These are phyloP conservation scores for Paracanthobrama guichenoti DNA, from an alignment of 2,113 vertebrate species.

Conservation along the genomic window DNA sequence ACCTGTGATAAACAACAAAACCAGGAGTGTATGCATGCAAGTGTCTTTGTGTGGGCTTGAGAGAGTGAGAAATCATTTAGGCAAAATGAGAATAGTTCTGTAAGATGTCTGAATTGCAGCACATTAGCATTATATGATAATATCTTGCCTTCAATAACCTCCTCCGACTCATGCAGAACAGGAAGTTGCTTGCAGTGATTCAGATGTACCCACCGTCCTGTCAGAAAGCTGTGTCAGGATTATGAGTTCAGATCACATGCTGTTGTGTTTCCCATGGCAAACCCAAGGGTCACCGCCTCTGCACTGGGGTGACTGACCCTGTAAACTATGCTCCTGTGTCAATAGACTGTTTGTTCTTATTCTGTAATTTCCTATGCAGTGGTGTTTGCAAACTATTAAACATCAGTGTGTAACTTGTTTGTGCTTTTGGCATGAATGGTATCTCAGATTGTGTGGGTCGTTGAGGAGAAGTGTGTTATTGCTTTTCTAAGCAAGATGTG, in stretches of 20 bases:
- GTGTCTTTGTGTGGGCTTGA: neutral
- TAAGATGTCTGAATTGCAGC: slow-evolving; percentile 4
- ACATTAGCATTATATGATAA: slow-evolving; percentile 21
- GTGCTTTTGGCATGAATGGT: neutral
- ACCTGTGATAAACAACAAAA: neutral
- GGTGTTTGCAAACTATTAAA: neutral
- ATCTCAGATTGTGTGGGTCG: neutral
- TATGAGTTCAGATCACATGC: slow-evolving; percentile 43
- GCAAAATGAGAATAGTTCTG: neutral
- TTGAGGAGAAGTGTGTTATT: neutral
- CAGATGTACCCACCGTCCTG: slow-evolving; percentile 12
- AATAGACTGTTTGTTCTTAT: neutral
- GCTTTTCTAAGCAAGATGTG: neutral
- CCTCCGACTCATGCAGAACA: slow-evolving; percentile 16
- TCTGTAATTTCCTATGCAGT: slow-evolving; percentile 2
- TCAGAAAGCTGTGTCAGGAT: slow-evolving; percentile 40
- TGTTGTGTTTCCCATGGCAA: slow-evolving; percentile 45
- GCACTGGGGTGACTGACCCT: slow-evolving; percentile 30
- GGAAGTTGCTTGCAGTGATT: slow-evolving; percentile 26
- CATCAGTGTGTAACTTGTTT: neutral
- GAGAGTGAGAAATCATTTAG: neutral
- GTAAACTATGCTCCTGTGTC: neutral
- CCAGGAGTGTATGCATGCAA: neutral
- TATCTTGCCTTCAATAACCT: neutral
- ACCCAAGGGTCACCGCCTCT: neutral